These are phyloP conservation scores for Diachasmimorpha longicaudata DNA, from an alignment of 1,140 invertebrate species.

Conservation along the genomic window DNA sequence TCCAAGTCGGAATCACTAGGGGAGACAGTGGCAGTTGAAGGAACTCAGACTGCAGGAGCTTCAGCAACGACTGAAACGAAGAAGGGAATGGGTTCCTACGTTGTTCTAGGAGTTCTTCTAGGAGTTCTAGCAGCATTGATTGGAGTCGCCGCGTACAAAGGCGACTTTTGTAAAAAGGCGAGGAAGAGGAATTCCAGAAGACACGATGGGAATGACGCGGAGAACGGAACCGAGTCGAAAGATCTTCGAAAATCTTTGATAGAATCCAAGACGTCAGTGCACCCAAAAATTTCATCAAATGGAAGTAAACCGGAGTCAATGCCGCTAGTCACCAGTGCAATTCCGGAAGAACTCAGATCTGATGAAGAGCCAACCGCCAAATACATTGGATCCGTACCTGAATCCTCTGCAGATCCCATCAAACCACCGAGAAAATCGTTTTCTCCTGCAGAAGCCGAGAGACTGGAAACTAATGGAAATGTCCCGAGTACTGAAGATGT, in stretches of 20 bases:
- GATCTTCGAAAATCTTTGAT: slow-evolving; percentile 56
- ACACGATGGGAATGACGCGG: slow-evolving; percentile 34
- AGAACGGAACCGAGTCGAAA: slow-evolving; percentile 56
- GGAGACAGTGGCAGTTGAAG: neutral
- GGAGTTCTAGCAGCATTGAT: slow-evolving; percentile 48
- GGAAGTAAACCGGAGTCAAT: slow-evolving; percentile 48
- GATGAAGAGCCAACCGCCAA: slow-evolving; percentile 14
- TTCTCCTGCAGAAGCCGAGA: slow-evolving; percentile 36
- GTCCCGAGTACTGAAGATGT: neutral
- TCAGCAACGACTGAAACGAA: slow-evolving; percentile 44
- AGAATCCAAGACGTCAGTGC: slow-evolving; percentile 36
- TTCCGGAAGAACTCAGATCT: slow-evolving; percentile 16
- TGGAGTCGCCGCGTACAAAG: slow-evolving; percentile 56
- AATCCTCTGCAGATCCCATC: slow-evolving; percentile 39
- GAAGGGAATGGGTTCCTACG: slow-evolving; percentile 57
- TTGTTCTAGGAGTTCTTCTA: slow-evolving; percentile 49
- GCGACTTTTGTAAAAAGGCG: slow-evolving; percentile 50
- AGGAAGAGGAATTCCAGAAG: slow-evolving; percentile 39
- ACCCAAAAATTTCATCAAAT: slow-evolving; percentile 50
- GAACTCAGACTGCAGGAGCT: slow-evolving; percentile 37
- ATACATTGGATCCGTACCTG: neutral
- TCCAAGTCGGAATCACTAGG: neutral
- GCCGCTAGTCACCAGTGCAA: slow-evolving; percentile 45
- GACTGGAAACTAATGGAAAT: slow-evolving; percentile 35
- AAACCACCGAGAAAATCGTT: slow-evolving; percentile 52